Conservation (phyloP, 2,888 invertebrate species). For the Plebejus argus region DNA sequence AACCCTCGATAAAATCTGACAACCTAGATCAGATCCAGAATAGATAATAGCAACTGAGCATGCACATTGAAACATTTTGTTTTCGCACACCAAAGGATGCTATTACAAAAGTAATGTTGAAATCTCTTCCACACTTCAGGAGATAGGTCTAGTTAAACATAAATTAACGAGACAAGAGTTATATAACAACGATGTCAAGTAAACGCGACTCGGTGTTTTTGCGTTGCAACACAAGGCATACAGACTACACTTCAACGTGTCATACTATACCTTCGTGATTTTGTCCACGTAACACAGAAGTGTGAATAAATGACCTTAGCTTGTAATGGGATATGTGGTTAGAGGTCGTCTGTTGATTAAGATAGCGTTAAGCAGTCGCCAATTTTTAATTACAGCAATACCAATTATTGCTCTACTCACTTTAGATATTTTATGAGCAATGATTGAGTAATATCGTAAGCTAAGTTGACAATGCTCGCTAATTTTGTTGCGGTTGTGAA, state of each 20-base stretch:
- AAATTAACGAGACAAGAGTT: conserved; percentile 30
- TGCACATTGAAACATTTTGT: neutral
- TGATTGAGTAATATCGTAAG: neutral
- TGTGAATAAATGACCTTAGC: conserved; percentile 15
- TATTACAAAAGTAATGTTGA: neutral
- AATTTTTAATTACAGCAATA: neutral
- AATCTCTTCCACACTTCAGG: neutral
- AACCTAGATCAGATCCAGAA: neutral
- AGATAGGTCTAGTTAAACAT: conserved; percentile 25
- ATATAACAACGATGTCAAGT: conserved; percentile 27
- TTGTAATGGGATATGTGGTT: conserved; percentile 1
- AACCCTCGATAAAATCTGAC: neutral
- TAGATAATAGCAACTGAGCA: neutral
- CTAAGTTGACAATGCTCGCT: neutral
- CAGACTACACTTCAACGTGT: conserved; percentile 1
- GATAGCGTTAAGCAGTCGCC: conserved; percentile 16
- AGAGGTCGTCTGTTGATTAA: neutral
- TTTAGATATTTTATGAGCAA: neutral
- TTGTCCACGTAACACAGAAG: conserved; percentile 18
- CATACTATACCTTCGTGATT: neutral
- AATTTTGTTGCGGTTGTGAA: neutral
- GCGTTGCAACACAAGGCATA: conserved; percentile 23
- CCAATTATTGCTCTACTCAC: neutral
- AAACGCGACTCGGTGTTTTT: conserved; percentile 24
- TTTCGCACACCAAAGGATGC: neutral